Conservation (phyloP, 2,888 invertebrate species). For the Silvanus unidentatus region DNA sequence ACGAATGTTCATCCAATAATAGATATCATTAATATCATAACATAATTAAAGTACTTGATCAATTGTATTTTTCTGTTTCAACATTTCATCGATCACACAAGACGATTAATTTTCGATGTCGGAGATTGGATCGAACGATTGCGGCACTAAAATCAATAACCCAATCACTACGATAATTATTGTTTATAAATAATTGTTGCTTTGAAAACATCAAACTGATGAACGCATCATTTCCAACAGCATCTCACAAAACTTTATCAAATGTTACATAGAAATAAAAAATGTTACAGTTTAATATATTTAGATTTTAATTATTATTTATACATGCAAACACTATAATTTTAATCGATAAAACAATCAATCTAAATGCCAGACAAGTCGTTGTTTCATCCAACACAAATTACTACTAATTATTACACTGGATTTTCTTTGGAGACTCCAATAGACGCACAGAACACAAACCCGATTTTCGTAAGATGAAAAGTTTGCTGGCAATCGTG, state of each 20-base stretch:
- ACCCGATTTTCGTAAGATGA: slow-evolving; percentile 9
- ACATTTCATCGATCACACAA: slow-evolving; percentile 22
- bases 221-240: no score
- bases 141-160: slow-evolving; percentile 13
- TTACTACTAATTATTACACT: no score
- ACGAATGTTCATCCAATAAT: slow-evolving; percentile 1
- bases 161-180: slow-evolving; percentile 7
- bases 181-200: slow-evolving; percentile 7
- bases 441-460: slow-evolving; percentile 20
- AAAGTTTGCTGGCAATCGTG: no score
- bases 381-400: no score
- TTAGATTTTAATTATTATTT: no score
- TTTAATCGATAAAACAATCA: no score
- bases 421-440: slow-evolving; percentile 16
- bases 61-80: slow-evolving; percentile 1
- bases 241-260: no score
- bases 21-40: slow-evolving; percentile 16
- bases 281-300: no score
- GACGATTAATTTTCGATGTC: slow-evolving; percentile 19
- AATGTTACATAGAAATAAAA: no score
- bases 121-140: slow-evolving; percentile 20
- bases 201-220: slow-evolving; percentile 5
- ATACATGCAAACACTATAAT: no score
- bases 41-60: slow-evolving; percentile 15
- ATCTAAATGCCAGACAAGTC: no score